Evolutionary conservation across 1,140 invertebrate species (phyloP), one percentile per base, ranked within the genome.

Genomic region (Drosophila obscura): DNA sequence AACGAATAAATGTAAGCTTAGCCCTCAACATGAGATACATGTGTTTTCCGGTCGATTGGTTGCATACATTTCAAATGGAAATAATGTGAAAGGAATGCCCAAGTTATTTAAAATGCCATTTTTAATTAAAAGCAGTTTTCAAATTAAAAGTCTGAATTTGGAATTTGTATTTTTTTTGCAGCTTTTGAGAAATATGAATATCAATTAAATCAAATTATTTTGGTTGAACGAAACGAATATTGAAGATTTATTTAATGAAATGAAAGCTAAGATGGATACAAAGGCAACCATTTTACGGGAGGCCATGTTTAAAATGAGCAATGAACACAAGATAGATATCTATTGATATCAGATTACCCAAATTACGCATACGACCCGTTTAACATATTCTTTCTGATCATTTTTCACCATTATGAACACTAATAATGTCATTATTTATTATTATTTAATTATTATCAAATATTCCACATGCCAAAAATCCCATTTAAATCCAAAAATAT

Each of bases 11-110:
- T 59, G 35, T 11, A 26, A 35, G 43, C 16, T 56, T 31, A 55
- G 50, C 13, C 43, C 49, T 43, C n/a, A 56, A 67, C 66, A 56
- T 26, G 24, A 43, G 24, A 15, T 68, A 68, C 66, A 68, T 68
- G 66, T 67, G 66, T 67, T 68, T 68, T 67, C 50, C 63, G 63
- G 43, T 35, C 66, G 43, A 63, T n/a, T 45, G 48, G 24, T n/a
- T 51, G 63, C 63, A 44, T 65, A 11, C 31, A 35, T 35, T 35
- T 16, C 35, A 13, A 66, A 66, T 51, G 43, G 61, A 65, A 65
- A 66, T 65, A 66, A 51, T 51, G 45, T 13, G 35, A 39, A 13
- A 39, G 19, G 51, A 19, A 66, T n/a, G 35, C 16, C 9, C 22
- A 66, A 43, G 2, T 16, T 44, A 50, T 65, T 65, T 60, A 44